A percentile compares a stretch with the other conserved stretches of the same genome.
phyloP scores from a whole-genome alignment of 1,140 invertebrate genomes.

The Drosophila nebulosa region DNA sequence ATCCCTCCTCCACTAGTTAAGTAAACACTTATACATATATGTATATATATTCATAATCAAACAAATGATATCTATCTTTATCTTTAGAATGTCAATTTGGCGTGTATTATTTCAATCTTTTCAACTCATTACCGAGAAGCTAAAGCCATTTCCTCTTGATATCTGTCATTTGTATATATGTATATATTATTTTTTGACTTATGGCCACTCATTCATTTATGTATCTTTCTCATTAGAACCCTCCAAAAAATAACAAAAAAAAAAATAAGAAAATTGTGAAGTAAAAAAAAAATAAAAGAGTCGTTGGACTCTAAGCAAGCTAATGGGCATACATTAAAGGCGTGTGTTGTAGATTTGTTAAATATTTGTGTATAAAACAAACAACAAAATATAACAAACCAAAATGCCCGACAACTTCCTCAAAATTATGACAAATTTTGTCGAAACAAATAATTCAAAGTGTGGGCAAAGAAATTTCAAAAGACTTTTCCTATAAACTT shows the following conservation, averaged over 20 bases:
- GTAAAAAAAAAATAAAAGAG: neutral
- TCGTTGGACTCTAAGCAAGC: constrained; percentile 7
- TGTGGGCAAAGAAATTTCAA: neutral
- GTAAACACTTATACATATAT: no score
- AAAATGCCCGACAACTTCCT: constrained; percentile 1
- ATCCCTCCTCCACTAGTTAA: no score
- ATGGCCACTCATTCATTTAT: neutral
- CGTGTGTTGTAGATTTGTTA: constrained; percentile 48
- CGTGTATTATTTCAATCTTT: neutral
- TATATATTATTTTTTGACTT: neutral
- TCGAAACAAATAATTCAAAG: neutral
- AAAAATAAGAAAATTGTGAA: neutral
- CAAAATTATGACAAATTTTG: neutral
- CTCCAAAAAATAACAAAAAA: neutral
- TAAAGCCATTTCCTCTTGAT: neutral
- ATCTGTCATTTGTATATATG: neutral
- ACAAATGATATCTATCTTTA: no score
- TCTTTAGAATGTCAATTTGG: neutral
- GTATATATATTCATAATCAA: neutral
- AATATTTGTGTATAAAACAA: constrained; percentile 11
- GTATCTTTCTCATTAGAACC: constrained; percentile 5
- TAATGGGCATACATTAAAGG: constrained; percentile 25
- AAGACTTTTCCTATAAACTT: no score
- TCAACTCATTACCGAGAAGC: neutral
- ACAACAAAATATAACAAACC: neutral